These are phyloP conservation scores for Chloropsis cyanopogon DNA, from an alignment of 2,113 vertebrate species.

Conservation along the genomic window DNA sequence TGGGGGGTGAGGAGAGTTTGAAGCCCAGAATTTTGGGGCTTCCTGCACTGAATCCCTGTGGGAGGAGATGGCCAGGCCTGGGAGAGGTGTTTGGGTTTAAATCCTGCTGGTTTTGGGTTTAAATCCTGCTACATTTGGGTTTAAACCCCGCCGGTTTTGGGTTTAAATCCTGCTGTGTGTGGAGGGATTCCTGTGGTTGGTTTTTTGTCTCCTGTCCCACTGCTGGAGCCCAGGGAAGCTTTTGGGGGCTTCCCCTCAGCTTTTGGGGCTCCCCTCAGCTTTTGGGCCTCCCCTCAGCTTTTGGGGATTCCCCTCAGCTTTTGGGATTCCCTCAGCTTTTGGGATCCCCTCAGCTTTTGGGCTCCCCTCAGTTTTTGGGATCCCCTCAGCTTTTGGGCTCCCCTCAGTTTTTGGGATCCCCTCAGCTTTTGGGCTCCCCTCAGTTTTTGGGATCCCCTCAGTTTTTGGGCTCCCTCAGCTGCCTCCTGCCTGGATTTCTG, in stretches of 20 bases:
- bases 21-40: background rate
- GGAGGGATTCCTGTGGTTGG: rapidly evolving
- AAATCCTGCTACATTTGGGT: no score
- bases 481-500: background rate
- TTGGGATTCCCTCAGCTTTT: no score
- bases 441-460: background rate
- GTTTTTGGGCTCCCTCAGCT: background rate
- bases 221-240: background rate
- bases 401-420: no score
- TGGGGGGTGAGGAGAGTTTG: background rate
- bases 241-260: no score
- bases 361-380: no score
- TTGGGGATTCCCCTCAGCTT: no score
- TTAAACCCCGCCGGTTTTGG: no score
- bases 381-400: no score
- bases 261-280: no score
- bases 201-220: background rate
- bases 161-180: background rate
- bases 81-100: background rate
- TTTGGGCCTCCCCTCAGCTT: no score
- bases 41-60: rapidly evolving
- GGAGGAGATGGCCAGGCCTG: background rate
- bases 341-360: no score
- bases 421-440: no score
- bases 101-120: background rate